Percentiles rank a stretch among this genome's conserved stretches.
Evolutionary conservation across 2,797 vertebrate genomes (phyloP).

Genomic region (Sebastes diploproa): DNA sequence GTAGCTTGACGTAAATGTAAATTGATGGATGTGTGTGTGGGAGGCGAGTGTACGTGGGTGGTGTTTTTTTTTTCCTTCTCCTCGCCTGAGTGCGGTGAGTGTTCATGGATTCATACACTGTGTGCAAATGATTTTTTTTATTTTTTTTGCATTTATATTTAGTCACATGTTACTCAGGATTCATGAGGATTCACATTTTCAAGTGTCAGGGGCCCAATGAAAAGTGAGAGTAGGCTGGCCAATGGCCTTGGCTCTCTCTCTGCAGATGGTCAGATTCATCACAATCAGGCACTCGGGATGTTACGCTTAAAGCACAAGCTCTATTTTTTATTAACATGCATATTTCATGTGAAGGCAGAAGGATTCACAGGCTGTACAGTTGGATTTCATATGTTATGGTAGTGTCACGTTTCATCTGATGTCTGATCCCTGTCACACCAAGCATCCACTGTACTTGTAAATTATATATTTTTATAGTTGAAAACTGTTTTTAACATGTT

Average conservation of each 20-base stretch:
- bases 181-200: slow-evolving; percentile 5
- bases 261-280: slow-evolving; percentile 9
- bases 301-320: background rate
- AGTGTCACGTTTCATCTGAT: background rate
- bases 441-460: background rate
- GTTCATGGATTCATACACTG: slow-evolving; percentile 33
- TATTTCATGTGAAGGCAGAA: background rate
- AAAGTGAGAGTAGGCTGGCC: background rate
- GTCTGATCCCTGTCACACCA: background rate
- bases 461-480: background rate
- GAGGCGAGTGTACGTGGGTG: slow-evolving; percentile 58
- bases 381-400: background rate
- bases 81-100: slow-evolving; percentile 44
- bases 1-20: slow-evolving; percentile 54
- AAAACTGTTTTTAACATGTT: too few species aligned
- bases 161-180: slow-evolving; percentile 13
- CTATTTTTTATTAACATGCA: background rate
- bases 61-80: slow-evolving; percentile 55
- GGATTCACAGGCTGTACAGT: background rate
- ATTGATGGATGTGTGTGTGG: slow-evolving; percentile 59
- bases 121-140: slow-evolving; percentile 4
- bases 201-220: background rate
- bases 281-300: background rate
- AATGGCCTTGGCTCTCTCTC: background rate
- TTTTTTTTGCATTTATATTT: slow-evolving; percentile 17